Evolutionary conservation across 1,140 invertebrate species (phyloP).

Genomic region (Eriosoma lanigerum): DNA sequence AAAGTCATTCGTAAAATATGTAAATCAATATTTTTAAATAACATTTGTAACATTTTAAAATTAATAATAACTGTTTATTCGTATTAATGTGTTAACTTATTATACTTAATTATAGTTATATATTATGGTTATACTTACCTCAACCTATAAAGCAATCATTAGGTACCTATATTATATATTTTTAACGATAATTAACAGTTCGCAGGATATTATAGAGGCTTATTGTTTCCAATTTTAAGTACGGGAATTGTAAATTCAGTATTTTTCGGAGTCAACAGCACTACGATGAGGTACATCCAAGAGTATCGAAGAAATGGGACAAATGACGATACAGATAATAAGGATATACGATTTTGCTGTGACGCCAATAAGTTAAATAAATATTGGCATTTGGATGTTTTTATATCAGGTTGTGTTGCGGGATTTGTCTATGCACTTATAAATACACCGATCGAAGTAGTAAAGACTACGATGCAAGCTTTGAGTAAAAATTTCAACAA

Average conservation of each 20-base stretch:
- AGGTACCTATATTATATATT: no score
- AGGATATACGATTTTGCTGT: slow-evolving; percentile 18
- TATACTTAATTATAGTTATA: no score
- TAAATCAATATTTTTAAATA: no score
- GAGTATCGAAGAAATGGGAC: neutral
- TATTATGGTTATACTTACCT: no score
- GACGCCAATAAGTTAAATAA: slow-evolving; percentile 4
- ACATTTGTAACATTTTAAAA: no score
- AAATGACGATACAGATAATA: neutral
- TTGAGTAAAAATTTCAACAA: slow-evolving; percentile 58
- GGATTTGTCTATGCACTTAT: slow-evolving; percentile 66
- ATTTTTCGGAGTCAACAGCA: slow-evolving; percentile 72
- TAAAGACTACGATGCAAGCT: slow-evolving; percentile 73
- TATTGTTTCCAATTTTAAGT: slow-evolving; percentile 69
- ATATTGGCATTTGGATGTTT: slow-evolving; percentile 59
- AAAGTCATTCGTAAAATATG: no score
- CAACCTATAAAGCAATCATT: no score
- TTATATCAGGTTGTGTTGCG: slow-evolving; percentile 64
- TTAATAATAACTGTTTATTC: no score
- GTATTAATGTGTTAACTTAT: no score
- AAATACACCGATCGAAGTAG: slow-evolving; percentile 69
- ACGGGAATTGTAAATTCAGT: slow-evolving; percentile 71
- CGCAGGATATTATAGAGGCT: slow-evolving; percentile 71
- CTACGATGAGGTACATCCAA: slow-evolving; percentile 61
- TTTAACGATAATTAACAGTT: no score